phyloP scores from a whole-genome alignment of 2,113 vertebrate genomes.

The Chlorodrepanis virens region DNA sequence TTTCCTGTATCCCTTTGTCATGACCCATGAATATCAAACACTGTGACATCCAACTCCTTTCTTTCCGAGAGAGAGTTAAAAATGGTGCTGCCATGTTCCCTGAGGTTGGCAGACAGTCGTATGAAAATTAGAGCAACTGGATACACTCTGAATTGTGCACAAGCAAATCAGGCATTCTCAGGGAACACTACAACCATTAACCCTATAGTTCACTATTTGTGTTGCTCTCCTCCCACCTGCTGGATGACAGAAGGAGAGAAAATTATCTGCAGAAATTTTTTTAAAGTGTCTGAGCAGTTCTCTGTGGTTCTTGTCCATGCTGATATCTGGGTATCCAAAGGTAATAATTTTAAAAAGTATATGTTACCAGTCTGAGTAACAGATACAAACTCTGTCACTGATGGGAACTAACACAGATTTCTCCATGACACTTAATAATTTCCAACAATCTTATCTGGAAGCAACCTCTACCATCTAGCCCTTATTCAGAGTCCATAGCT shows the following conservation, averaged over 20 bases:
- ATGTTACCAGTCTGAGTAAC: not conserved
- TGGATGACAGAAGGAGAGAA: not conserved
- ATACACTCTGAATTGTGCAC: not conserved
- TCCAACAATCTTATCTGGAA: not conserved
- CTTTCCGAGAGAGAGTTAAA: not conserved
- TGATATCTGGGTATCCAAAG: not conserved
- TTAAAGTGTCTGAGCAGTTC: not conserved
- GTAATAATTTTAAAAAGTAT: not conserved
- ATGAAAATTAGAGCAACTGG: not conserved
- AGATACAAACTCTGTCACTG: not conserved
- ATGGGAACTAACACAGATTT: not conserved
- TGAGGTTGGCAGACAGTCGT: not conserved
- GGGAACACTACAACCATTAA: not conserved
- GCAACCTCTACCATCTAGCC: not conserved
- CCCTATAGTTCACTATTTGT: not conserved
- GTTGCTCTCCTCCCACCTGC: constrained; percentile 11
- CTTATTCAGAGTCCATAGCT: not conserved
- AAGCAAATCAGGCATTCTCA: not conserved
- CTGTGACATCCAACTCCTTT: not conserved
- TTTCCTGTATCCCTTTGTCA: not conserved
- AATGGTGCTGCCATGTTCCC: not conserved
- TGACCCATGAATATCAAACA: not conserved
- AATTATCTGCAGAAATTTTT: not conserved
- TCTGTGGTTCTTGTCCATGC: not conserved
- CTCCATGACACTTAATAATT: not conserved